phyloP scores from a whole-genome alignment of 2,797 vertebrate species.

The Tapirus indicus region DNA sequence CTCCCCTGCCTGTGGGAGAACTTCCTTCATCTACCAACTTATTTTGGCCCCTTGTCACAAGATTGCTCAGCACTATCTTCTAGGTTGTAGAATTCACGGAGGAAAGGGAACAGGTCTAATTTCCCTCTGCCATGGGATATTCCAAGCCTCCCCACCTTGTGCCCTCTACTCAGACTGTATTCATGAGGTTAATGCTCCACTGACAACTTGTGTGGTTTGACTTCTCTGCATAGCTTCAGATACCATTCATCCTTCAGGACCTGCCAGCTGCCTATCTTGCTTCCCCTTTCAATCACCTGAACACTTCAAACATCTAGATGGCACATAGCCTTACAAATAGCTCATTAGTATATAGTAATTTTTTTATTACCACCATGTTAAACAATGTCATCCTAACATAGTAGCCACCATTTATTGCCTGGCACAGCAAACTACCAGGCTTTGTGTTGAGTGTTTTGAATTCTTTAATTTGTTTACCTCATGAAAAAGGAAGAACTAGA shows the following conservation, averaged over 20 bases:
- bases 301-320: not conserved
- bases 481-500: slow-evolving; percentile 32
- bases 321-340: not conserved
- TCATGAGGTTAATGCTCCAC: not conserved
- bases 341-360: not conserved
- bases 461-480: slow-evolving; percentile 20
- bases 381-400: not conserved
- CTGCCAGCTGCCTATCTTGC: not conserved
- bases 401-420: not conserved
- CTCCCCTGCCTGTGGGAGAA: not conserved
- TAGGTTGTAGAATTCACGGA: not conserved
- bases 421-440: not conserved
- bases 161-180: not conserved
- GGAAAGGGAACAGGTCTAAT: not conserved
- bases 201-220: not conserved
- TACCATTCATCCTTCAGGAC: not conserved
- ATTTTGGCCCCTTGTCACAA: not conserved
- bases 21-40: not conserved
- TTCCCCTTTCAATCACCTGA: not conserved
- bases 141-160: not conserved
- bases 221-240: not conserved
- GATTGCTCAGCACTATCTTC: slow-evolving; percentile 10
- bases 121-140: not conserved
- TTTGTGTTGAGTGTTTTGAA: slow-evolving; percentile 24
- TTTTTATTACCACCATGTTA: not conserved